phyloP scores from a whole-genome alignment of 1,140 invertebrate genomes.

The Macrobrachium rosenbergii region DNA sequence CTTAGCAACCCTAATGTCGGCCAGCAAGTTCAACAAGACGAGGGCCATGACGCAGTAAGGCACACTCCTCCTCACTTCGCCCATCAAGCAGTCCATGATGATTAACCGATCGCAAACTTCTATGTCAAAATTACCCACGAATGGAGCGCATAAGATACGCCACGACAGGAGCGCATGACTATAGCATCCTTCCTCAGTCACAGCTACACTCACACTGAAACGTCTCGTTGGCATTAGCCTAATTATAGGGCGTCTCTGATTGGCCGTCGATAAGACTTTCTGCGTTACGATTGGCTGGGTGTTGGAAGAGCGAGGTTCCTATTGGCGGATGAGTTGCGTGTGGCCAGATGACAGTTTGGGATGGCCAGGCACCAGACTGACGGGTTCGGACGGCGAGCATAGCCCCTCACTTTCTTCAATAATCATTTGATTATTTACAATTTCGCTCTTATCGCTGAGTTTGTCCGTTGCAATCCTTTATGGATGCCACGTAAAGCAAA shows the following conservation, averaged over 20 bases:
- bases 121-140: too few species aligned
- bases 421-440: background rate
- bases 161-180: background rate
- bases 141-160: too few species aligned
- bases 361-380: background rate
- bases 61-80: conserved; percentile 34
- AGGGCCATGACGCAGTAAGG: background rate
- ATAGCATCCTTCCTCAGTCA: conserved; percentile 5
- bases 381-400: background rate
- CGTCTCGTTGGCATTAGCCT: conserved; percentile 30
- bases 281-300: conserved; percentile 45
- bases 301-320: conserved; percentile 26
- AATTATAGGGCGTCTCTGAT: conserved; percentile 52
- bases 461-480: too few species aligned
- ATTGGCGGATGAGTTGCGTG: conserved; percentile 29
- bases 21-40: conserved; percentile 19
- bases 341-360: conserved; percentile 30
- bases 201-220: conserved; percentile 39
- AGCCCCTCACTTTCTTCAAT: background rate
- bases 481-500: too few species aligned
- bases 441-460: background rate
- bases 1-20: conserved; percentile 33
- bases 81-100: conserved; percentile 29
- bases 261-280: conserved; percentile 45
- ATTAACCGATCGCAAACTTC: background rate